A percentile compares a stretch with the other conserved stretches of the same genome.
phyloP scores from a whole-genome alignment of 2,113 vertebrate genomes.

The Rhinopithecus roxellana region DNA sequence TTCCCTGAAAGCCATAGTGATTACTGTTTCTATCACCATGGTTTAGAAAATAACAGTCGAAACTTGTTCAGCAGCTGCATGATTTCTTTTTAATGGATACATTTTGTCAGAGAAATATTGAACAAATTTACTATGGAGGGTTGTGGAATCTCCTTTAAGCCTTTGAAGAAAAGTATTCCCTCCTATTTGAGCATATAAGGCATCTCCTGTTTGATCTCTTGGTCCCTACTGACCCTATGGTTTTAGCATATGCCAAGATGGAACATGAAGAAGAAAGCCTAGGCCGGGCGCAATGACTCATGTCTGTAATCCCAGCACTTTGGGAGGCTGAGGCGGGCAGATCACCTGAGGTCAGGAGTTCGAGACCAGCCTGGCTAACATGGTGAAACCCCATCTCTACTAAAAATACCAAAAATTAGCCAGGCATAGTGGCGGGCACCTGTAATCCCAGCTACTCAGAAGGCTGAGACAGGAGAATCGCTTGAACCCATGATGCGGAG shows the following conservation, averaged over 20 bases:
- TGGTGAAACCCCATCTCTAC: too few relatives aligned
- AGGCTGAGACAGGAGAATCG: too few relatives aligned
- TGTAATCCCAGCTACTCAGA: too few relatives aligned
- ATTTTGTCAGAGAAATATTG: background rate
- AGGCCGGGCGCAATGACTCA: too few relatives aligned
- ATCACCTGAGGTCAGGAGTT: too few relatives aligned
- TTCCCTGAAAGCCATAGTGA: background rate
- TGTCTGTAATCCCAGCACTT: too few relatives aligned
- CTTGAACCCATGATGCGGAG: too few relatives aligned
- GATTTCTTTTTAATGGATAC: background rate
- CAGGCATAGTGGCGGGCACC: too few relatives aligned
- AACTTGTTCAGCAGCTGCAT: background rate
- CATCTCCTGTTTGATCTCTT: background rate
- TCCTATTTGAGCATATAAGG: background rate
- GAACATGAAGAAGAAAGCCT: background rate
- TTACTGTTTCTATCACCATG: background rate
- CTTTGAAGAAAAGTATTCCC: background rate
- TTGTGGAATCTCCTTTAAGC: background rate
- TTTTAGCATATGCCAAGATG: background rate
- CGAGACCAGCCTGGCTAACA: too few relatives aligned
- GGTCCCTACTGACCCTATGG: background rate
- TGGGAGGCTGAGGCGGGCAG: too few relatives aligned
- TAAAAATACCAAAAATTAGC: too few relatives aligned
- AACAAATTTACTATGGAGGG: background rate
- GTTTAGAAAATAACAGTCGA: background rate